Conservation (phyloP, 2,888 invertebrate species). For the Xiphydria camelus region DNA sequence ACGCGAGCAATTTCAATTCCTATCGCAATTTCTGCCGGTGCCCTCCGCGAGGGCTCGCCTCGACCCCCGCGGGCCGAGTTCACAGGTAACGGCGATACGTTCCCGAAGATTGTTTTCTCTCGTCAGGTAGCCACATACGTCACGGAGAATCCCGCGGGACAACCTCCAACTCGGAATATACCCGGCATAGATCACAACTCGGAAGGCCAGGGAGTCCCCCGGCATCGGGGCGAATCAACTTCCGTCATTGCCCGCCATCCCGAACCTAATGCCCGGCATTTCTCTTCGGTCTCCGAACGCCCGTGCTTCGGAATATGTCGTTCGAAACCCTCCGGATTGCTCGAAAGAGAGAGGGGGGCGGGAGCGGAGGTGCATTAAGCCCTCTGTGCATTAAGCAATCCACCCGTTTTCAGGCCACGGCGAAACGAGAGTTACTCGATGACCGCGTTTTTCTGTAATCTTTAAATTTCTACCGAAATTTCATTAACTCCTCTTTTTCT, state of each 20-base stretch:
- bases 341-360: no score
- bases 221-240: constrained; percentile 55
- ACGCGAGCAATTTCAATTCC: constrained; percentile 17
- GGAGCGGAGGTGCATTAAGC: no score
- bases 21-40: constrained; percentile 10
- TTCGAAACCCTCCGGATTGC: no score
- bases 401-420: no score
- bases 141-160: constrained; percentile 50
- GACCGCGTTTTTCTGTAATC: no score
- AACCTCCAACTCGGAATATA: constrained; percentile 45
- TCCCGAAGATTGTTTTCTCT: constrained; percentile 58
- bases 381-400: no score
- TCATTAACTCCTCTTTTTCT: no score
- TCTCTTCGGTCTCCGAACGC: constrained; percentile 54
- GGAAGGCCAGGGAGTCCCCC: constrained; percentile 46
- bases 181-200: constrained; percentile 55
- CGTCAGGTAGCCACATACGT: constrained; percentile 59
- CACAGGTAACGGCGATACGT: constrained; percentile 48
- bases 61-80: constrained; percentile 13
- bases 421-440: no score
- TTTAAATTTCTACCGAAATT: no score
- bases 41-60: constrained; percentile 3
- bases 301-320: constrained; percentile 14
- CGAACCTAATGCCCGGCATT: constrained; percentile 53
- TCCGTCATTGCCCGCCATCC: constrained; percentile 57